Base-by-base conservation (phyloP, 2,797 vertebrate genomes). In the Urocyon cinereoargenteus region DNA sequence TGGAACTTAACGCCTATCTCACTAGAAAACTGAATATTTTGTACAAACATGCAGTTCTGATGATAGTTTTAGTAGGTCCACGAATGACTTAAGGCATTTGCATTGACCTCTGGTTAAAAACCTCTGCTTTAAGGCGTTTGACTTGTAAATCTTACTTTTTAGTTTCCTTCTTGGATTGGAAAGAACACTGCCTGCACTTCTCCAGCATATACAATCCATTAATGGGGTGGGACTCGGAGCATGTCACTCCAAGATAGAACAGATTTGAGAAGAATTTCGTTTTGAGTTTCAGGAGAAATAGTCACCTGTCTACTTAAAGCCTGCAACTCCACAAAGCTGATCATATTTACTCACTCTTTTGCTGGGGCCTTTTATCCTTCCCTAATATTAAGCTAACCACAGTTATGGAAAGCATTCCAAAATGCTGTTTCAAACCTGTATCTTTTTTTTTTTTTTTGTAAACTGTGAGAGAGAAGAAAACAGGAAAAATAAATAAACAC, bases 381-480 rank as follows among this genome's bases (percentile, higher is more conserved):
- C 31, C 22, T 66, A 62, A 31, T 24, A 82, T 40, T 62, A 49
- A 82, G 14, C 6, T 92, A 87, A 86, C 21, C 24, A 75, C 68
- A 57, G 18, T 28, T 78, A 19, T 40, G 2, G 6, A 4, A 68
- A 24, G 9, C 9, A 6, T 91, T 53, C 24, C 31, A 34, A 45
- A 0, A n/a, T 61, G 15, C 0, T 34, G 84, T 68, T 3, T 11
- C 3, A 5, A 6, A 82, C 16, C 6, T 70, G 2, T 53, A 8
- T 53, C 1, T 89, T 89, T 90, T 84, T 51, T 1, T 9, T 10
- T 45, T 26, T 31, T 34, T 45, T 82, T 5, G 45, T 57, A 92
- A 89, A 59, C 78, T 90, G 18, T 55, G 87, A 94, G 26, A 9
- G 6, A 86, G 6, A 89, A 4, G 3, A 6, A 92, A 64, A 5